Base-by-base conservation (phyloP, 2,888 invertebrate species). In the Julus scanicus region DNA sequence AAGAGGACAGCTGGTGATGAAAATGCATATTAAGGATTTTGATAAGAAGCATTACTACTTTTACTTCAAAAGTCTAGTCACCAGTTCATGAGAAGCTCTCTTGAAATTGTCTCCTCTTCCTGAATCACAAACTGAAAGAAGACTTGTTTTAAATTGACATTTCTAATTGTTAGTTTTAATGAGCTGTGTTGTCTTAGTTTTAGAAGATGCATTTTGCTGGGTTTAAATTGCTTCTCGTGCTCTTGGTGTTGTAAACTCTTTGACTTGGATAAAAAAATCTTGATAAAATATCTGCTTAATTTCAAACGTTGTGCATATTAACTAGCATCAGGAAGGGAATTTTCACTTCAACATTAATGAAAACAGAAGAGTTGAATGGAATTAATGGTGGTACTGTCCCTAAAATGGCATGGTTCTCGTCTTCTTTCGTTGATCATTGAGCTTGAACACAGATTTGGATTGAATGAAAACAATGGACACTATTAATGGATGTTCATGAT, bases 71-170 rank as follows among this genome's bases (percentile, higher is more conserved):
- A 44, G 29, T 44, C 44, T 8, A 1, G 8, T 44, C 44, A 44
- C 44, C 44, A 44, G 44, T 44, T 44, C 44, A 44, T 53, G 20
- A 29, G 29, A 71, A 20, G 1, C 20, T 71, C 29, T 63, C 71
- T 2, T 9, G 8, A 29, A 9, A 29, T 11, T 20, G 11, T 71
- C 5, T 71, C 29, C 11, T 20, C 9, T 17, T 17, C 15, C 13
- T 53, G 17, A 20, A 63, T n/a, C 20, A 6, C 6, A 17, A 20
- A 20, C 11, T 20, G 71, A 71, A 71, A 71, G 71, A 71, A 71
- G 71, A 71, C 11, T 71, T 71, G 71, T 71, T 71, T 71, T 20
- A 71, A 20, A 71, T 71, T 20, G n/a, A n/a, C 63, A 44, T 44
- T 44, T 63, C 9, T 20, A 29, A 9, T 71, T 71, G 71, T 71